Evolutionary conservation across 2,113 vertebrate species (phyloP), one percentile per base, ranked within the genome.

Genomic region (Micromys minutus): DNA sequence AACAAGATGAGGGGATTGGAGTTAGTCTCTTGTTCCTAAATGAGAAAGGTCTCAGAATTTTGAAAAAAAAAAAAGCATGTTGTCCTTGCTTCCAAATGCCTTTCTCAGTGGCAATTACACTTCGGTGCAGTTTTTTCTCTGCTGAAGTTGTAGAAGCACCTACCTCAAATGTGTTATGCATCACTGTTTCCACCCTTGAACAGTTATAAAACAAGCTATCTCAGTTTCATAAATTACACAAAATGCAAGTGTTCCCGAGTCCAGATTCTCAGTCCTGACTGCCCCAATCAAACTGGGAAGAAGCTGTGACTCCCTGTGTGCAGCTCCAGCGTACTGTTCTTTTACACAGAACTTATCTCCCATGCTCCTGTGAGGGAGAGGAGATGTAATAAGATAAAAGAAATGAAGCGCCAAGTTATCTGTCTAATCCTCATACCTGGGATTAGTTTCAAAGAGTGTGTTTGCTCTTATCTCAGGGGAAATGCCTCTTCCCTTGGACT

Each of bases 341-440:
- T 98, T 98, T 96, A 84, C 81, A 93, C 55, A 94, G 96, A 93
- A 97, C 93, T 98, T 98, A 98, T 98, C 96, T 0, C 93, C 97
- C 96, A 80, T 0, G 93, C 96, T 97, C 94, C 94, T 96, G 4
- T 92, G 97, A 98, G 94, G 95, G 94, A 98, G 96, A 88, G 95
- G 94, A 98, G 98, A 98, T 98, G 72, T 83, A 97, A 98, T 98
- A 98, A 98, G 98, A 98, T 98, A 98, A 98, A 98, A 98, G 97
- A 98, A 98, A 98, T 98, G 97, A 97, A 98, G 94, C 98, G 98
- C 97, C 96, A 94, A 94, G 89, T 98, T 98, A 98, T 98, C 98
- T 98, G 98, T 98, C 95, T 98, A 98, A 98, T 98, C 98, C 98
- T 97, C 61, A 55, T 98, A 97, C 97, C 98, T 97, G 90, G 97